These are phyloP conservation scores for Parauchenoglanis ngamensis DNA, from an alignment of 2,797 vertebrate genomes.

Conservation along the genomic window DNA sequence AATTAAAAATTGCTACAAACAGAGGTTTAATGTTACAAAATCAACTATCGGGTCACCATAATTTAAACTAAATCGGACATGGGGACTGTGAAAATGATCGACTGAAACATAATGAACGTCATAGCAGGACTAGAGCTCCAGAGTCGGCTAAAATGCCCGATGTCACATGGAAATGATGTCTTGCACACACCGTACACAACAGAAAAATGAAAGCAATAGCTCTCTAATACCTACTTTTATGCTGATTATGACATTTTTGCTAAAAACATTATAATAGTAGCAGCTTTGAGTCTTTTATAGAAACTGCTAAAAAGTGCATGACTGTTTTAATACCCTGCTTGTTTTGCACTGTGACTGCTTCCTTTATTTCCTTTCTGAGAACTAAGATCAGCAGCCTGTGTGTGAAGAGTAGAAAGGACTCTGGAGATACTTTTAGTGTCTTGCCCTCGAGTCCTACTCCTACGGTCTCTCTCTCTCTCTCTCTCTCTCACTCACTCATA, in stretches of 20 bases:
- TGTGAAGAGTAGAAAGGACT: slow-evolving; percentile 60
- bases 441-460: slow-evolving; percentile 53
- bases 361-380: slow-evolving; percentile 45
- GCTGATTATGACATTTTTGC: not conserved
- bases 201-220: not conserved
- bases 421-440: slow-evolving; percentile 66
- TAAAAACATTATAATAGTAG: not conserved
- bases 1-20: not conserved
- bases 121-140: not conserved
- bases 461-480: slow-evolving; percentile 15
- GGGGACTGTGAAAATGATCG: not conserved
- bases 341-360: not conserved
- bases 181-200: not conserved
- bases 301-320: not conserved
- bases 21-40: not conserved
- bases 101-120: not conserved
- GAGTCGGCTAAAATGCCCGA: not conserved
- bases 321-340: not conserved
- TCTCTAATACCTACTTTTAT: not conserved
- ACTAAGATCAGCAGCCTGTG: slow-evolving; percentile 64
- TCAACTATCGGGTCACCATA: not conserved
- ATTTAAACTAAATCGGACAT: too few relatives aligned
- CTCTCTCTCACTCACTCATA: slow-evolving; percentile 41
- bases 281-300: not conserved
- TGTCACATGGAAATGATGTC: not conserved